Base-by-base conservation (phyloP, 2,888 invertebrate genomes). In the Synergus japonicus region DNA sequence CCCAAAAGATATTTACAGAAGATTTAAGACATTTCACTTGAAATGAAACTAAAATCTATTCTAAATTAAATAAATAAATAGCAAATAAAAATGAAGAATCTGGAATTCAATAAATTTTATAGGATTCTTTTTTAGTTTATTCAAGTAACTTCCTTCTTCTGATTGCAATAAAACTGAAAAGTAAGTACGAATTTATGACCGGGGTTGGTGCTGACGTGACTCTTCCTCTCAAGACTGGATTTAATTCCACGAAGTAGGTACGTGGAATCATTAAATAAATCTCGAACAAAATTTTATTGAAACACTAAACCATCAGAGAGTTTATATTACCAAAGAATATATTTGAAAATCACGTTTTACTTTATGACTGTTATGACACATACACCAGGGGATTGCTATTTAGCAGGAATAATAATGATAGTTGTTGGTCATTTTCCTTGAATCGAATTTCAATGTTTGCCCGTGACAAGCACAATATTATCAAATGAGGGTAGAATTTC, bases 401-500 rank as follows among this genome's bases (percentile, higher is more conserved):
- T 60, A 0, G 18, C 10, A 60, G 22, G 10, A 49, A 49, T 12
- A 49, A 49, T 12, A 29, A 29, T 29, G 29, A 29, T 2, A 2
- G 29, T 2, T 29, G 29, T 29, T 29, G 22, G 60, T 60, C 60
- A 22, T 8, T 60, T 22, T 60, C 18, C 60, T 10, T 22, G 60
- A 10, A 60, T 60, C 22, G 18, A 60, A 60, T 60, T 60, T 22
- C 54, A 54, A 54, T 60, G 60, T 22, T 54, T 54, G 37, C 29
- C 54, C 37, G n/a, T 37, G 29, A 8, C 69, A 69, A 69, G 13
- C 13, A 73, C 29, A 54, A 73, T 49, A 60, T 60, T 22, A 54
- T 46, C 49, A 73, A 49, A 54, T n/a, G n/a, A 49, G 37, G 4
- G n/a, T 73, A 29, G 4, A 54, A 73, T 73, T 73, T 54, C n/a